These are phyloP conservation scores for Solenopsis fugax DNA, from an alignment of 1,140 invertebrate genomes.

Conservation along the genomic window DNA sequence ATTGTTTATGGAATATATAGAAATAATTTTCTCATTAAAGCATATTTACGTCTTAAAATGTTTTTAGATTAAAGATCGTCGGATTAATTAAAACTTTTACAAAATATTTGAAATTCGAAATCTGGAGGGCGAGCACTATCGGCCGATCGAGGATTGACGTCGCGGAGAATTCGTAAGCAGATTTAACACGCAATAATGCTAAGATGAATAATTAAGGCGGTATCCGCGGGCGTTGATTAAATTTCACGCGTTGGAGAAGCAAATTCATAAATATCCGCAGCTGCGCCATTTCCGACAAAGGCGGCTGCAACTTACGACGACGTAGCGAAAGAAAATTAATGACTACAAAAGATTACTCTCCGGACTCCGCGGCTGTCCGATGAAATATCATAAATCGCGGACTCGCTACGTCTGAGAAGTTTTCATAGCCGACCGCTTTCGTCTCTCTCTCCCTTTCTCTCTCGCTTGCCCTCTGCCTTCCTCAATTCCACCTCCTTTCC, in stretches of 20 bases:
- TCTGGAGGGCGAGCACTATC: background rate
- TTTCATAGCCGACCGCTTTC: constrained; percentile 79
- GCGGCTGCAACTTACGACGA: constrained; percentile 57
- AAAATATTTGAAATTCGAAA: constrained; percentile 12
- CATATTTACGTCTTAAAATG: background rate
- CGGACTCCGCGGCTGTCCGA: constrained; percentile 56
- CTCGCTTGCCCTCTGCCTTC: background rate
- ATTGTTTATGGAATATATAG: no score
- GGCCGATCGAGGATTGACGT: constrained; percentile 36
- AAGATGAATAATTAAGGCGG: constrained; percentile 53
- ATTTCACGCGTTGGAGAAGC: constrained; percentile 54
- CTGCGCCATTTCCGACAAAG: constrained; percentile 60
- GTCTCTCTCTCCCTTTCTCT: constrained; percentile 35
- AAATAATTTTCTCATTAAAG: background rate
- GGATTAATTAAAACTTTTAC: constrained; percentile 53
- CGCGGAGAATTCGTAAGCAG: constrained; percentile 20
- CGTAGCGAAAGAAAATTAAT: constrained; percentile 65
- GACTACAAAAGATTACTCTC: constrained; percentile 66
- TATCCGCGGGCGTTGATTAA: constrained; percentile 57
- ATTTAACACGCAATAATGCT: constrained; percentile 25
- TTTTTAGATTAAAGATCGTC: background rate
- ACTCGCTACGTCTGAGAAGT: constrained; percentile 83
- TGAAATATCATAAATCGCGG: constrained; percentile 79
- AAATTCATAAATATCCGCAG: constrained; percentile 64
- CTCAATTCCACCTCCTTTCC: constrained; percentile 58